These are phyloP conservation scores for Erpornis zantholeuca DNA, from an alignment of 2,113 vertebrate genomes.

Conservation along the genomic window DNA sequence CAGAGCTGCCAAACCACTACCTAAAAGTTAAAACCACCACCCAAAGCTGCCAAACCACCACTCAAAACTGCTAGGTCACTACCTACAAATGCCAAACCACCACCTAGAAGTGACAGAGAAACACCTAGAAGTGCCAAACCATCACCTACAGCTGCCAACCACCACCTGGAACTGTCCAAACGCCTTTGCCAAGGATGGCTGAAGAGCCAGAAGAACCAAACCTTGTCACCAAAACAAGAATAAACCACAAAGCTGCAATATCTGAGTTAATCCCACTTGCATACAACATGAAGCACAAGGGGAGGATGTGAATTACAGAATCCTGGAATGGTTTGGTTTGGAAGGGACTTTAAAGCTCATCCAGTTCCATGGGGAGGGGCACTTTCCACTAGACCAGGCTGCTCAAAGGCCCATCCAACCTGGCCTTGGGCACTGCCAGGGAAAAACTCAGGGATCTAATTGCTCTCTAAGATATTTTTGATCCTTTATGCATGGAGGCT, in stretches of 20 bases:
- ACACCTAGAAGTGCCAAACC: no score
- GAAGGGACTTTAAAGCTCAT: neutral
- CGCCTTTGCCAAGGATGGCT: neutral
- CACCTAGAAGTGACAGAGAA: neutral
- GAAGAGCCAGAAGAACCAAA: neutral
- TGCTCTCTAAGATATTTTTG: neutral
- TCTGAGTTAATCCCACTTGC: neutral
- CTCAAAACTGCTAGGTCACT: neutral
- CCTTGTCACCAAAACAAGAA: neutral
- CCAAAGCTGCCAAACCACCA: rapidly evolving
- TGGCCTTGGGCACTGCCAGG: neutral
- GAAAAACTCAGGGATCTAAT: neutral
- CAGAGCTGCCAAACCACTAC: rapidly evolving
- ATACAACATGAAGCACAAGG: neutral
- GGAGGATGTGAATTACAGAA: neutral
- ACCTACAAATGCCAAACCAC: neutral
- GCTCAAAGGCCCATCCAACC: neutral
- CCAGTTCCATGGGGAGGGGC: neutral
- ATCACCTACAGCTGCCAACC: neutral
- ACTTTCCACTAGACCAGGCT: neutral
- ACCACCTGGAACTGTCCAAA: neutral
- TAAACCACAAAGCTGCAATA: neutral
- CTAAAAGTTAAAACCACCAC: rapidly evolving
- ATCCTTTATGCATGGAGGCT: neutral
- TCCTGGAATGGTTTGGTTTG: neutral